A percentile compares a stretch with the other conserved stretches of the same genome.
Evolutionary conservation across 2,113 vertebrate species (phyloP).

Genomic region (Brevimyrus niger): DNA sequence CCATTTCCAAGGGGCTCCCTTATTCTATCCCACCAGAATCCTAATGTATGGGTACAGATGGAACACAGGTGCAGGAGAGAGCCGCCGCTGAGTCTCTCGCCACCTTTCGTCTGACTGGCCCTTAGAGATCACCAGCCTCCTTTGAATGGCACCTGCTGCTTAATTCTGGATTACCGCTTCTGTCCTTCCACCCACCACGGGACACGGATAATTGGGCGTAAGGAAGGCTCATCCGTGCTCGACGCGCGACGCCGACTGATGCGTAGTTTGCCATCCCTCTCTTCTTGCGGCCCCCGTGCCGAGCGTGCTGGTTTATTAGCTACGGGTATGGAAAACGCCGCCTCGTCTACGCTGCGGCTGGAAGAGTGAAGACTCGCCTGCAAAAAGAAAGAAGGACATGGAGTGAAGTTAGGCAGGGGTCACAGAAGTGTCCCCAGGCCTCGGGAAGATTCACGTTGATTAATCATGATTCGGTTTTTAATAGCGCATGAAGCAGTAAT

Average conservation of each 20-base stretch:
- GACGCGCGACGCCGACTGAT: neutral
- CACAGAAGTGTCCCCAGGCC: slow-evolving; percentile 3
- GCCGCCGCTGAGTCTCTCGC: neutral
- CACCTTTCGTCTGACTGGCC: neutral
- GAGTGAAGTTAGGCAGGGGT: neutral
- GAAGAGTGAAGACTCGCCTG: neutral
- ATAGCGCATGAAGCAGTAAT: slow-evolving; percentile 26
- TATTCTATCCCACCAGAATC: neutral
- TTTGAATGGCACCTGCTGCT: neutral
- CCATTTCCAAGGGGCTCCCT: neutral
- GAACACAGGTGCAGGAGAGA: neutral
- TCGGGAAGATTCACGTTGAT: slow-evolving; percentile 20
- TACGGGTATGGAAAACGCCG: neutral
- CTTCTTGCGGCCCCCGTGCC: neutral
- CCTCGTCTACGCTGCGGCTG: neutral
- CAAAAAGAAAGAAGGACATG: slow-evolving; percentile 23
- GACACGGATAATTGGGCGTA: neutral
- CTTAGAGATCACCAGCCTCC: neutral
- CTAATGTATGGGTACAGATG: neutral
- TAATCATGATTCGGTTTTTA: slow-evolving; percentile 31
- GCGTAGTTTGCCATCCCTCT: neutral
- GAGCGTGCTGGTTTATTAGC: neutral
- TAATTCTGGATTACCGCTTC: neutral
- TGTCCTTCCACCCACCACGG: neutral
- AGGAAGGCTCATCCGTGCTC: neutral